phyloP scores from a whole-genome alignment of 2,888 invertebrate genomes.

The Bunonema sp. region DNA sequence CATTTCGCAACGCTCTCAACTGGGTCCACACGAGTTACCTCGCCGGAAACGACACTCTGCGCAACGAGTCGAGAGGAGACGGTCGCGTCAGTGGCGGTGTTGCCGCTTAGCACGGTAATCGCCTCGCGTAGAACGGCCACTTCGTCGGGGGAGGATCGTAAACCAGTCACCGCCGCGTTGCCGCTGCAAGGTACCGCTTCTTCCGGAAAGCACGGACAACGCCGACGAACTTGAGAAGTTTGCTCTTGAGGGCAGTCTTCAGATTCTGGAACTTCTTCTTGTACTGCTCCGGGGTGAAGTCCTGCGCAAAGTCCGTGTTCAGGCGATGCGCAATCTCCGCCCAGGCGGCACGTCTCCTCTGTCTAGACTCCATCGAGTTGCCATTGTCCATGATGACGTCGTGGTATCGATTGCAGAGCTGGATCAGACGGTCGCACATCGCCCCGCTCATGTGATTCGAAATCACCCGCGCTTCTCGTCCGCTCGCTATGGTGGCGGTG shows the following conservation, averaged over 20 bases:
- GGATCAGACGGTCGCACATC: slow-evolving; percentile 5
- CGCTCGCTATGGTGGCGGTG: no score
- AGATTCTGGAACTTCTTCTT: slow-evolving; percentile 9
- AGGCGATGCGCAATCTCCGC: slow-evolving; percentile 1
- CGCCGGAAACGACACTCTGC: no score
- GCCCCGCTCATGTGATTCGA: slow-evolving; percentile 4
- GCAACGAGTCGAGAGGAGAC: no score
- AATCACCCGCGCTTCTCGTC: slow-evolving; percentile 2
- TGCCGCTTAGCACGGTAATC: no score
- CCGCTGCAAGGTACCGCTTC: no score
- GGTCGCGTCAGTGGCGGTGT: no score
- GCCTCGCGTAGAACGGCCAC: no score
- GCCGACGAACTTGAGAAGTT: slow-evolving; percentile 3
- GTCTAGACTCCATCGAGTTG: slow-evolving; percentile 5
- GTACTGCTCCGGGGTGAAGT: slow-evolving; percentile 6
- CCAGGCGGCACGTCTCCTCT: slow-evolving; percentile 4
- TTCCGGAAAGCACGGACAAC: no score
- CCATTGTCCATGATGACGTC: slow-evolving; percentile 6
- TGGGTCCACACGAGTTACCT: no score
- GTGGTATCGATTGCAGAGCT: slow-evolving; percentile 4
- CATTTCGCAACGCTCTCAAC: no score
- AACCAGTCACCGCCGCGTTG: no score
- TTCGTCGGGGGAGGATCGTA: no score
- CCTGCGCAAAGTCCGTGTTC: slow-evolving; percentile 1
- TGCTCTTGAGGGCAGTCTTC: slow-evolving; percentile 6